Evolutionary conservation across 2,888 invertebrate species (phyloP).

Genomic region (Phrixothrix hirtus): DNA sequence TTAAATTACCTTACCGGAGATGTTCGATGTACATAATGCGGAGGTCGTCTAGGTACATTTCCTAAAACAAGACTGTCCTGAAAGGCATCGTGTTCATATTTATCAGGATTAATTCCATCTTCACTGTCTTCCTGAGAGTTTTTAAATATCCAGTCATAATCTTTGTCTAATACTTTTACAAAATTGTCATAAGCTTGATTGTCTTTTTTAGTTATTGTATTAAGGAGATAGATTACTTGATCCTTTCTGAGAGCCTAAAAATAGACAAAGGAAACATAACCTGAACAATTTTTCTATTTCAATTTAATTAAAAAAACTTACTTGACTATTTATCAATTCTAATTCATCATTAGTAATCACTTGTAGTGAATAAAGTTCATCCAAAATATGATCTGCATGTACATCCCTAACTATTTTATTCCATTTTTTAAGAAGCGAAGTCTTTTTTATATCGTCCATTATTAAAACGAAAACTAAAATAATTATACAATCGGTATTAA

Average conservation of each 20-base stretch:
- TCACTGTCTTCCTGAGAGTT: conserved; percentile 52
- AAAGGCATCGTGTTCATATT: conserved; percentile 53
- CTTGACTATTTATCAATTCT: conserved; percentile 35
- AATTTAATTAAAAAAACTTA: conserved; percentile 16
- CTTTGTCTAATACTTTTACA: conserved; percentile 60
- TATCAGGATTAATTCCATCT: conserved; percentile 53
- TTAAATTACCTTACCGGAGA: conserved; percentile 58
- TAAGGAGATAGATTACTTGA: conserved; percentile 54
- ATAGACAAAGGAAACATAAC: conserved; percentile 11
- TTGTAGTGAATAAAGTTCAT: conserved; percentile 32
- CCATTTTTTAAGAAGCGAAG: conserved; percentile 26
- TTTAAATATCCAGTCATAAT: conserved; percentile 64
- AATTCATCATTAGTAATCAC: conserved; percentile 36
- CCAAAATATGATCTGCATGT: conserved; percentile 29
- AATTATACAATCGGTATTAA: not conserved
- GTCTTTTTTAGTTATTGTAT: conserved; percentile 55
- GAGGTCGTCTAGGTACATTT: conserved; percentile 62
- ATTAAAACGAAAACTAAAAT: conserved; percentile 21
- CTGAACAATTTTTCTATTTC: not conserved
- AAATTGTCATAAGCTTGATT: conserved; percentile 60
- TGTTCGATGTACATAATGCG: conserved; percentile 60
- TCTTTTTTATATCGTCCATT: conserved; percentile 27
- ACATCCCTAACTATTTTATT: conserved; percentile 34
- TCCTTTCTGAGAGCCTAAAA: conserved; percentile 56
- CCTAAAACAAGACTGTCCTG: conserved; percentile 61